These are phyloP conservation scores for Clamator glandarius DNA, from an alignment of 2,797 vertebrate species.

Conservation along the genomic window DNA sequence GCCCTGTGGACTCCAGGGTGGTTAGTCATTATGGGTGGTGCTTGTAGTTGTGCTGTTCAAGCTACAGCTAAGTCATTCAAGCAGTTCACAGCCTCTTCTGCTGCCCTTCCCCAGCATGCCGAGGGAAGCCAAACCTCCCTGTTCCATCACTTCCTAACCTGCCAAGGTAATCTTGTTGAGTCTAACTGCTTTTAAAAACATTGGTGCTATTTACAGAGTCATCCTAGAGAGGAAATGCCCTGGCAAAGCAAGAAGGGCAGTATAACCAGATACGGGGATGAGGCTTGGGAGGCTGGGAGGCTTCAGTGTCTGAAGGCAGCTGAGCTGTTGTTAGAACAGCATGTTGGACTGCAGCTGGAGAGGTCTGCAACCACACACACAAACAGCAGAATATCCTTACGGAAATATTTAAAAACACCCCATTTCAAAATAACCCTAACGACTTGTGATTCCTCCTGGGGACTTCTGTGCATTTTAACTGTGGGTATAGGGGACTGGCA, in stretches of 20 bases:
- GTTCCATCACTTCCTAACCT: background rate
- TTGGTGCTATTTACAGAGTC: background rate
- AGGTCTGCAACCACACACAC: background rate
- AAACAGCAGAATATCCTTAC: background rate
- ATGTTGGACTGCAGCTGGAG: background rate
- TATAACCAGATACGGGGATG: background rate
- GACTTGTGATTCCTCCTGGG: background rate
- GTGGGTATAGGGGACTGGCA: constrained; percentile 11
- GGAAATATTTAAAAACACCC: constrained; percentile 22
- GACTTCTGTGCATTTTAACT: background rate
- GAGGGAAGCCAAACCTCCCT: background rate
- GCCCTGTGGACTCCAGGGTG: background rate
- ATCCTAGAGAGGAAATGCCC: background rate
- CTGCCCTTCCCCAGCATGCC: background rate
- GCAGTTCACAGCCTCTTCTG: background rate
- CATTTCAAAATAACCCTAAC: background rate
- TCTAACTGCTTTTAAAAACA: rapidly evolving
- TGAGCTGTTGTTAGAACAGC: background rate
- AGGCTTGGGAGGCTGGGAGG: background rate
- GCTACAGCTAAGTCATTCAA: background rate
- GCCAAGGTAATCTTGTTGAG: background rate
- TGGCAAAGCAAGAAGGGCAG: background rate
- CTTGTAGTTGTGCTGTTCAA: rapidly evolving
- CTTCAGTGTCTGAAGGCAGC: background rate
- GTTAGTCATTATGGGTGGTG: background rate